Evolutionary conservation across 1,140 invertebrate genomes (phyloP).

Genomic region (Battus philenor): DNA sequence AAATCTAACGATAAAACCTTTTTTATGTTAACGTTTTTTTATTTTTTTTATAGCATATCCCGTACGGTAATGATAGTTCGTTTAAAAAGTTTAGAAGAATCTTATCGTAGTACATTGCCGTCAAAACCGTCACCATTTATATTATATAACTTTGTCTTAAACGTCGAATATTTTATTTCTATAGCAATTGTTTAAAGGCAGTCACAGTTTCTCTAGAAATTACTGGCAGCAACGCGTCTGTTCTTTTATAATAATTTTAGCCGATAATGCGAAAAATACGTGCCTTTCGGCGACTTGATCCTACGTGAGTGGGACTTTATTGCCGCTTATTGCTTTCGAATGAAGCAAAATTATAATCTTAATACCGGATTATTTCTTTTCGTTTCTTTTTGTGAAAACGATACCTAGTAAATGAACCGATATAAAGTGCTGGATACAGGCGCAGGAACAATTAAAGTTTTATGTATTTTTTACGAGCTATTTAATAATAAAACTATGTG

Average conservation of each 20-base stretch:
- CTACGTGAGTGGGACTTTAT: slow-evolving; percentile 59
- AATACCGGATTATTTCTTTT: slow-evolving; percentile 39
- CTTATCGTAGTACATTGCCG: background rate
- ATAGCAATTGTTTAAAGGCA: slow-evolving; percentile 40
- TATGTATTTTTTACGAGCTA: too few relatives aligned
- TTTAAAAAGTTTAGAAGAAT: slow-evolving; percentile 6
- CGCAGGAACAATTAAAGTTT: too few relatives aligned
- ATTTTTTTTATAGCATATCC: too few relatives aligned
- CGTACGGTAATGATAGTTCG: too few relatives aligned
- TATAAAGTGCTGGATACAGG: too few relatives aligned
- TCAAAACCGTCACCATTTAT: slow-evolving; percentile 23
- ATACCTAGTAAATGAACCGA: slow-evolving; percentile 23
- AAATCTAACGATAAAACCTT: slow-evolving; percentile 19
- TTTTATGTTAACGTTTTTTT: slow-evolving; percentile 10
- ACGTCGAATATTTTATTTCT: slow-evolving; percentile 44
- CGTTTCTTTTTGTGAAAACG: slow-evolving; percentile 34
- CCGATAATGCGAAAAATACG: slow-evolving; percentile 73
- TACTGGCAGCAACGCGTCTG: slow-evolving; percentile 57
- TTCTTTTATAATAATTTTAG: slow-evolving; percentile 71
- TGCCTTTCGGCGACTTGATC: slow-evolving; percentile 50
- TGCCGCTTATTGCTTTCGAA: slow-evolving; percentile 61
- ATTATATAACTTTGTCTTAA: slow-evolving; percentile 28
- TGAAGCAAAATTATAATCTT: slow-evolving; percentile 62
- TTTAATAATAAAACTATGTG: too few relatives aligned
- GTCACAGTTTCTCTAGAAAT: slow-evolving; percentile 46